Evolutionary conservation across 2,113 vertebrate species (phyloP), one percentile per base, ranked within the genome.

Genomic region (Ammodytes marinus): DNA sequence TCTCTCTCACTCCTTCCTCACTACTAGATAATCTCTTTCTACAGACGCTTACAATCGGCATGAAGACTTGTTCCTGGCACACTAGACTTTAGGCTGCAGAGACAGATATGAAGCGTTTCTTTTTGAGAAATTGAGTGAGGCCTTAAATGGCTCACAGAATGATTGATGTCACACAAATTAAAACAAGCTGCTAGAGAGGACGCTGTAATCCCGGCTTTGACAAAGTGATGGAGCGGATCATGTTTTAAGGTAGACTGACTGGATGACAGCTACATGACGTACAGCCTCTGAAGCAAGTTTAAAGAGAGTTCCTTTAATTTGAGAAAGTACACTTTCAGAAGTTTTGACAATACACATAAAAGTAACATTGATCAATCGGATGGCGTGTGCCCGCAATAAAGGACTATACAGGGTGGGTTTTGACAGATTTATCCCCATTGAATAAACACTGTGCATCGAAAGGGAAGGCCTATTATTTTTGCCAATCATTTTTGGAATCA

Each of bases 101-200:
- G 74, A 27, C 69, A 88, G 80, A 88, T 45, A 75, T 64, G 67
- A 80, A 74, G 35, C 10, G 35, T 79, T 27, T 27, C 2, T 27
- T 27, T 27, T 71, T 80, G 49, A 73, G 71, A 77, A 74, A 67
- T n/a, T n/a, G 54, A 85, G 12, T 49, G 64, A 68, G 37, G 46
- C 63, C 9, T 43, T 80, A 45, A 69, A n/a, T n/a, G n/a, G n/a
- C 43, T 54, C 9, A 9, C 52, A 60, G 47, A 74, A 35, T 87
- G 81, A 86, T 78, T 86, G 75, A 86, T 84, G 60, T 74, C 15
- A 12, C 14, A 13, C n/a, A 88, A 86, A 84, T 81, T 55, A 74
- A 82, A 86, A 66, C 64, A 70, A 73, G 67, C 61, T 12, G 50
- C 43, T 68, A 19, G 53, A 53, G 63, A 57, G 58, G 37, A 68